These are phyloP conservation scores for Antrozous pallidus DNA, from an alignment of 2,797 vertebrate genomes.

Conservation along the genomic window DNA sequence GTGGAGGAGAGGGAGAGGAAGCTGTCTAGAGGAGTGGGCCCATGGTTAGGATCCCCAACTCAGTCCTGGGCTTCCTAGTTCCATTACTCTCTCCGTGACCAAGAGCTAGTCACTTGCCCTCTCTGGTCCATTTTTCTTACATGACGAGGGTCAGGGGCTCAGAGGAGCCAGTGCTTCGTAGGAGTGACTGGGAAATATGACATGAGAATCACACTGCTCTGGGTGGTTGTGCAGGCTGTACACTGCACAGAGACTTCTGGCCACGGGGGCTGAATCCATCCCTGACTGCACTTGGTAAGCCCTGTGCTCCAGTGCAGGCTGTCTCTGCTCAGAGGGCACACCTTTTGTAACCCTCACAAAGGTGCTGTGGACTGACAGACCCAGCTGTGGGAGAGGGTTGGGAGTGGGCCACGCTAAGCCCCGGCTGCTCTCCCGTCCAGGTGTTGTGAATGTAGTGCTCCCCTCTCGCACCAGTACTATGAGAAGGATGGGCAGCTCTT, in stretches of 20 bases:
- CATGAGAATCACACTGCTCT: no score
- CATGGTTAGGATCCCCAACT: neutral
- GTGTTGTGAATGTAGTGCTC: constrained; percentile 93
- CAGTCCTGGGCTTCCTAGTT: neutral
- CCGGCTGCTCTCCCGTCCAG: constrained; percentile 69
- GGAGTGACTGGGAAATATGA: no score
- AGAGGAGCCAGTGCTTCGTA: neutral
- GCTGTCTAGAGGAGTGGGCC: neutral
- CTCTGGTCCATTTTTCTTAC: neutral
- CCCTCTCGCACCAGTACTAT: constrained; percentile 97
- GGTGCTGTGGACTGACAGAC: neutral
- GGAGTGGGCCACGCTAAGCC: neutral
- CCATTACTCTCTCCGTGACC: neutral
- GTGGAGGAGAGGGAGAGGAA: neutral
- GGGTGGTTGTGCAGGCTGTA: neutral
- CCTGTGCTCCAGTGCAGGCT: neutral
- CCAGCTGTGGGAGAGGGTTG: neutral
- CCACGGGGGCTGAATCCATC: neutral
- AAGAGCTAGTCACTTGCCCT: neutral
- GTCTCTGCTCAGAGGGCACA: neutral
- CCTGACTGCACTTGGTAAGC: neutral
- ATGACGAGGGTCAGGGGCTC: neutral
- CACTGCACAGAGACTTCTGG: neutral
- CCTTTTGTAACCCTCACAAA: neutral
- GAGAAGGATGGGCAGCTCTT: constrained; percentile 97